Base-by-base conservation (phyloP, 2,888 invertebrate species). In the Hedya salicella region DNA sequence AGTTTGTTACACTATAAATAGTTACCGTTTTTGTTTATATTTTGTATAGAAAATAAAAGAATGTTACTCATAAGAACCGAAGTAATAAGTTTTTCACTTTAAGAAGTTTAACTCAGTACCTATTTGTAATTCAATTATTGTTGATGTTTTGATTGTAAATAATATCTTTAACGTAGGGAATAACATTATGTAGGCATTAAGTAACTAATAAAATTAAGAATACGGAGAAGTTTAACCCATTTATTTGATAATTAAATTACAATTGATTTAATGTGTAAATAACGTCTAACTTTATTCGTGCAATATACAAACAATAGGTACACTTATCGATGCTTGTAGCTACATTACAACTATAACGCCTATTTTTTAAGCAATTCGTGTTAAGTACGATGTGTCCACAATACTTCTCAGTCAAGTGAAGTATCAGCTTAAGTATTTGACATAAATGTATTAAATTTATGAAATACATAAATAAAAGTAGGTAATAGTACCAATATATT, bases 21-120 rank as follows among this genome's bases (percentile, higher is more conserved):
- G 66, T 68, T 68, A 72, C 75, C 75, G 78, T 78, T 78, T 72
- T 71, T 76, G 75, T 77, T 76, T 70, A 67, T 68, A 72, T 63
- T 68, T 65, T 69, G 59, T 75, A 73, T 75, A 76, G 73, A 74
- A 76, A 77, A 69, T 65, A 49, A 52, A 13, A 30, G 42, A 40
- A 40, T 14, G 19, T 42, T 25, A 5, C 25, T 14, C 16, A 40
- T 19, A 54, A 25, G n/a, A 32, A 30, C 42, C 14, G 21, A n/a
- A 56, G 25, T 44, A 42, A 42, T 56, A 16, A 42, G 25, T 17
- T 17, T 19, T 25, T 9, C 14, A 2, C 16, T 25, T 16, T 13
- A 17, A 57, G 17, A 57, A 32, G 44, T 57, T 44, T 32, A 65
- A 52, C 46, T 59, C 32, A 59, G 42, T 64, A 64, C n/a, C n/a